Base-by-base conservation (phyloP, 1,140 invertebrate species). In the Aphaenogaster rudis region DNA sequence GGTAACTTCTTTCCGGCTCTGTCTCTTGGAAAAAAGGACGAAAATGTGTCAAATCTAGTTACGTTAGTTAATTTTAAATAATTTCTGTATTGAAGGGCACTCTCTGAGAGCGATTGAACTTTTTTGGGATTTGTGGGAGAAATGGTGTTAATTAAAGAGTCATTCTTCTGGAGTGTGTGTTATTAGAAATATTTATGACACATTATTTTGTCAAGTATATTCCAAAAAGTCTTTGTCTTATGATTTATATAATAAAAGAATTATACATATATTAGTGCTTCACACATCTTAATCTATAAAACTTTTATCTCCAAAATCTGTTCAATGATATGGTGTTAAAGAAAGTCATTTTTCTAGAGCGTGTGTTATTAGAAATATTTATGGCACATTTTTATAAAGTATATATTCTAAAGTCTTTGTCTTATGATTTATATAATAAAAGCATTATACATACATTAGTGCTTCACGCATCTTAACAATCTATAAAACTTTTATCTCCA, bases 261-360 rank as follows among this genome's bases (percentile, higher is more conserved):
- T 6, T 33, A 39, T 15, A 21, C 7, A 36, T n/a, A 50, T 33
- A 59, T 1, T 36, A 69, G 21, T 50, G 45, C 9, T 17, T 54
- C 9, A 6, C 33, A 15, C 3, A 28, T 17, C 21, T 21, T 21
- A 21, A 28, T 28, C 21, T 28, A 28, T 28, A 28, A 28, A 28
- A 28, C 21, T 28, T 28, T 28, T 28, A 28, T 15, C 0, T 74
- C 11, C 15, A 39, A 52, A 39, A 48, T 52, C 7, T 59, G 17
- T 82, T 88, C 15, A 72, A 85, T 77, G 88, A 77, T 61, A 61
- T 36, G 11, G 15, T 21, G 7, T 61, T 45, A 59, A 59, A 59
- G 13, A 0, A 1, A 50, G 1, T 5, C 21, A 8, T 61, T 77
- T 61, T 17, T 4, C n/a, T 59, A 21, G 9, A 36, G 36, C 13